Conservation (phyloP, 2,113 vertebrate species). For the Oriolus oriolus region DNA sequence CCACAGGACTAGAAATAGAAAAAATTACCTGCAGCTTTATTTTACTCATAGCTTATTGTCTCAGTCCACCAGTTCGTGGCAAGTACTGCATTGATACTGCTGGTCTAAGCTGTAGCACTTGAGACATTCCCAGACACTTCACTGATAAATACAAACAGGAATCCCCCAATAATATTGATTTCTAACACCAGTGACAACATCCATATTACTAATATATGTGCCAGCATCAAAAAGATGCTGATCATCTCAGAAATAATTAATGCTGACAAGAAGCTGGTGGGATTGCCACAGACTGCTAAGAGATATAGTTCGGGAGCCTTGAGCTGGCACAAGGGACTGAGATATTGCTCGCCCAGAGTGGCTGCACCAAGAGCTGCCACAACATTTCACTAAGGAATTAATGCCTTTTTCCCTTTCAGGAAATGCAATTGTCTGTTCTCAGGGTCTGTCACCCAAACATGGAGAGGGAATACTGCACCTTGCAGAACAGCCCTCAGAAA, state of each 20-base stretch:
- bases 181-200: not conserved
- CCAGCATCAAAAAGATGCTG: not conserved
- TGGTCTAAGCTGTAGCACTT: not conserved
- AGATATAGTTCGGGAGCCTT: not conserved
- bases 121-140: not conserved
- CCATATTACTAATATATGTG: accelerated
- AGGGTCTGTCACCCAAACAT: not conserved
- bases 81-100: accelerated
- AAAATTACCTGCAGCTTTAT: not conserved
- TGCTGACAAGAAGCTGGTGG: not conserved
- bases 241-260: not conserved
- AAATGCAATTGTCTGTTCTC: not conserved
- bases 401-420: not conserved
- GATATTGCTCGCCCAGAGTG: accelerated
- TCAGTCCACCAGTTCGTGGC: not conserved
- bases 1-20: not conserved
- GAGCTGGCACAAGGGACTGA: accelerated
- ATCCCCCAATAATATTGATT: not conserved
- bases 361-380: not conserved
- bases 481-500: not conserved
- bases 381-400: not conserved
- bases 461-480: accelerated
- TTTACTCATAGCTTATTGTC: not conserved
- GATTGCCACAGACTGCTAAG: not conserved
- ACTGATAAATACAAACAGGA: not conserved